Evolutionary conservation across 2,888 invertebrate genomes (phyloP), one percentile per base, ranked within the genome.

Genomic region (Ichneumon xanthorius): DNA sequence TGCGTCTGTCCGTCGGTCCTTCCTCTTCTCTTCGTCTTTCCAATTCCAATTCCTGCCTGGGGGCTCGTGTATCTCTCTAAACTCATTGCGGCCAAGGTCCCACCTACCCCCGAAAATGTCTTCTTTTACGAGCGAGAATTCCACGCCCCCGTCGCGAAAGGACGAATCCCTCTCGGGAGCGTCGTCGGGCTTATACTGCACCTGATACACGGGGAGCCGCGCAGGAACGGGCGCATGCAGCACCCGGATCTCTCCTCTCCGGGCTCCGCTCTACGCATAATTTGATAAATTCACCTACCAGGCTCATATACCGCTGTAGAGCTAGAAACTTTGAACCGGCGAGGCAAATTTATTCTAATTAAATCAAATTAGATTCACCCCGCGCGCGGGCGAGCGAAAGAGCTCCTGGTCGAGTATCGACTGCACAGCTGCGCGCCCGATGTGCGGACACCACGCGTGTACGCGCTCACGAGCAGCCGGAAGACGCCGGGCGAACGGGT

Each of bases 331-430:
- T 92, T 91, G 90, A 91, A 89, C 90, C 89, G 89, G 88, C 90
- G 50, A 80, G 80, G 85, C 91, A 92, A 92, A 92, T 92, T 91
- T 92, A 92, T 92, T 92, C 91, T 92, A 92, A 92, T 92, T 92
- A 92, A 92, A 92, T 92, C 92, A 92, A 92, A 92, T 92, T 91
- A 90, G 91, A 92, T 92, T 91, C 92, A 91, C 90, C 91, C 91
- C 89, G 79, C 80, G 71, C 22, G 58, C 67, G 63, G 55, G 72
- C 75, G 80, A 33, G 30, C 67, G 61, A 67, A 79, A 30, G 67
- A 55, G 72, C 84, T 78, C 82, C 79, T 81, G 83, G 79, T 79
- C 61, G 78, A 68, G 73, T 80, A 73, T 79, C 70, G 76, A 45
- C 26, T 58, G 58, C 40, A 11, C 22, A 26, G 58, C 26, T 58